Evolutionary conservation across 2,113 vertebrate genomes (phyloP), one percentile per base, ranked within the genome.

Genomic region (Trochalopteron elliotii): DNA sequence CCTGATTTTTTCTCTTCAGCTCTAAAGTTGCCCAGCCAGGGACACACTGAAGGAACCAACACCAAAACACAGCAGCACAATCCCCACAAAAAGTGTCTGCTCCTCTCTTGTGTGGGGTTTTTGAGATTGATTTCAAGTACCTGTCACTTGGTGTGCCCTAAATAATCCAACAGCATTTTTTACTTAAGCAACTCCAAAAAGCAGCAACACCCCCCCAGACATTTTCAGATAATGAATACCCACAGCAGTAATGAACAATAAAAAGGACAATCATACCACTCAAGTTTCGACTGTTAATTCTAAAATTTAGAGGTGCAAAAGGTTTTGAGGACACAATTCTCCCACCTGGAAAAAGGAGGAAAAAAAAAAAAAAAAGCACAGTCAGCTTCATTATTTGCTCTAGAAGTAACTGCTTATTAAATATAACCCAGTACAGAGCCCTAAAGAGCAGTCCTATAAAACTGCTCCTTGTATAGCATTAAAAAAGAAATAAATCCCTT

Each of bases 241-340:
- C 7, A 3, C 6, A 16, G 15, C 1, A 31, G n/a, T 12, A 57
- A 78, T 3, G 19, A 91, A 49, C 15, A 78, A 91, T 9, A 68
- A 63, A 67, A 76, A 94, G 12, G 25, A 19, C 37, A 65, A 70
- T 42, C 98, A 98, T 98, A 99, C 99, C 99, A 77, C 99, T 99
- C 98, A 99, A 98, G 98, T 99, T 99, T 98, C 99, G 98, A 98
- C 99, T 99, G 98, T 99, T 99, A 97, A 99, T 99, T 98, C 99
- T 98, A 96, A 99, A 99, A 97, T 99, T 99, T 53, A 99, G 98
- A 97, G 99, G 99, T 97, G 99, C 99, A 98, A 99, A 99, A 94
- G 99, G 99, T 98, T 99, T 99, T 68, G 99, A 99, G 93, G 99
- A 99, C 90, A 99, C 99, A 78, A 99, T 99, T 98, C 99, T 99